Evolutionary conservation across 2,888 invertebrate species (phyloP), one percentile per base, ranked within the genome.

Genomic region (Troides oblongomaculatus): DNA sequence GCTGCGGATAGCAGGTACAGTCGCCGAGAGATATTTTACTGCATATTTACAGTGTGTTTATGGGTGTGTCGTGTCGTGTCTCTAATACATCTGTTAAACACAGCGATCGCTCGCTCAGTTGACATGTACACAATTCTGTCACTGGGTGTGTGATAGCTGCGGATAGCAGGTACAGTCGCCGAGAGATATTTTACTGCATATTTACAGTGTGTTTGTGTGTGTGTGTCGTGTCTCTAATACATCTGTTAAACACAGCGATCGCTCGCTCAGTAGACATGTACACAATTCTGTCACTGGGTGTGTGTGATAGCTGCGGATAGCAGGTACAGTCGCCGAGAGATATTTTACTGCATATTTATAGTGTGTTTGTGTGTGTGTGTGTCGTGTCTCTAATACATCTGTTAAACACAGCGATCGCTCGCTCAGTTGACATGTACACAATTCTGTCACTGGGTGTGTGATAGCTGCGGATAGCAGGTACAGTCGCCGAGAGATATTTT

Each of bases 221-320:
- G 21, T 21, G 21, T 21, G 21, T 21, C 21, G 21, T 21, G 21
- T 21, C 21, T 21, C 21, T 21, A 21, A 21, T 1, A 21, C 1
- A 1, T 21, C 21, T 21, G 21, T 21, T 21, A 21, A 21, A 21
- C 21, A 21, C 21, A 21, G 21, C 21, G 21, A 21, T 21, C 21
- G 21, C 21, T 68, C 6, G 39, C 64, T 70, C 72, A 72, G 74
- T 71, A 68, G 74, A 72, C 71, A 74, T 61, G 72, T 74, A 23
- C 14, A 2, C 6, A 43, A 72, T 73, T 75, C 74, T 78, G 77
- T 76, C 79, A 78, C 76, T 78, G 76, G 75, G n/a, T n/a, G 73
- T 74, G 64, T 67, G 68, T 76, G 75, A 79, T 77, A 14, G 72
- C 71, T 75, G 60, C 59, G 70, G 68, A 46, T 70, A 70, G 10